A percentile compares a stretch with the other conserved stretches of the same genome.
phyloP scores from a whole-genome alignment of 2,888 invertebrate genomes.

The Mythimna vitellina region DNA sequence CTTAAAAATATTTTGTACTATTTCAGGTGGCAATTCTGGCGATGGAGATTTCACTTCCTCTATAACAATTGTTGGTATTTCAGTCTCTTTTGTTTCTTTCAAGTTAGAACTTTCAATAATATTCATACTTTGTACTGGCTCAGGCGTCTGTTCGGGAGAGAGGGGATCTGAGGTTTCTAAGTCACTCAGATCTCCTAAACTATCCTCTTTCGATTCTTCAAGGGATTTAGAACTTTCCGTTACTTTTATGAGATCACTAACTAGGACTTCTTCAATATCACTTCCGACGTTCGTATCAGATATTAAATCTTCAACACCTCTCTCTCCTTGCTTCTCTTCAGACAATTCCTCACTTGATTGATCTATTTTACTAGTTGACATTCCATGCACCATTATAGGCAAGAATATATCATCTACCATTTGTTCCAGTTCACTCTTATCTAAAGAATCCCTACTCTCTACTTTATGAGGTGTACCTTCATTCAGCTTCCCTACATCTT shows the following conservation, averaged over 20 bases:
- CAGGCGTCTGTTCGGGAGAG: constrained; percentile 68
- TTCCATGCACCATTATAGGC: constrained; percentile 65
- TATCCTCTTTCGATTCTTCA: constrained; percentile 48
- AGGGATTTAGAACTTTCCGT: constrained; percentile 48
- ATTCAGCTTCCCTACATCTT: constrained; percentile 74
- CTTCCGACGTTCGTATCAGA: constrained; percentile 46
- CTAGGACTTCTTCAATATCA: constrained; percentile 59
- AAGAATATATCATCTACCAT: constrained; percentile 68
- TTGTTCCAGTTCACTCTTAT: constrained; percentile 58
- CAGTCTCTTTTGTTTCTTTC: constrained; percentile 59
- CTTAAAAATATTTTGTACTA: constrained; percentile 82
- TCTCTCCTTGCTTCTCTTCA: constrained; percentile 31
- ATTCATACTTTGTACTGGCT: constrained; percentile 76
- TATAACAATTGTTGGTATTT: constrained; percentile 59
- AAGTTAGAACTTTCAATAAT: constrained; percentile 54
- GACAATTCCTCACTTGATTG: constrained; percentile 48
- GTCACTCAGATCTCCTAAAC: constrained; percentile 54
- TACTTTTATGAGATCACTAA: constrained; percentile 66
- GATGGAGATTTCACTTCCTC: constrained; percentile 61
- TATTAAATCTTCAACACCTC: constrained; percentile 32
- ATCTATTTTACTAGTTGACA: constrained; percentile 57
- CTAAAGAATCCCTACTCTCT: constrained; percentile 69
- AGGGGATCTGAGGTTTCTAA: constrained; percentile 49
- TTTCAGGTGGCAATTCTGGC: constrained; percentile 77
- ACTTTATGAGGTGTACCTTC: constrained; percentile 67